phyloP scores from a whole-genome alignment of 2,113 vertebrate species.

The Tringa solitaria region DNA sequence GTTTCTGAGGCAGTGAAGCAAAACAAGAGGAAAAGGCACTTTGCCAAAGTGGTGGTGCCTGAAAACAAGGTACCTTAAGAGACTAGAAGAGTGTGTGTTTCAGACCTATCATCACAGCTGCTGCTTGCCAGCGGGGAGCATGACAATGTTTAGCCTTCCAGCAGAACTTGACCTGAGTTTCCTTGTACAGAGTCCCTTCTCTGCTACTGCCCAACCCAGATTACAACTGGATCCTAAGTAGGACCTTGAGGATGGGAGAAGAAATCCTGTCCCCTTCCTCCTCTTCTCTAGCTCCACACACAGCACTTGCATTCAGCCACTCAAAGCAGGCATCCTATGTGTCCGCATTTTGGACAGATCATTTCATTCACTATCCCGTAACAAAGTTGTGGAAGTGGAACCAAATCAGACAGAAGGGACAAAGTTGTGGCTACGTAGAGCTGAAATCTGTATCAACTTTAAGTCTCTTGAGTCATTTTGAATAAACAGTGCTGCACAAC shows the following conservation, averaged over 20 bases:
- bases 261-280: background rate
- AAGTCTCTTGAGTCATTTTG: background rate
- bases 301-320: background rate
- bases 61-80: background rate
- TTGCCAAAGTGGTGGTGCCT: background rate
- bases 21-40: background rate
- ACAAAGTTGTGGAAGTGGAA: background rate
- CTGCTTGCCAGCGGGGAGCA: background rate
- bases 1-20: background rate
- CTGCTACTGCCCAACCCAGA: background rate
- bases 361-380: background rate
- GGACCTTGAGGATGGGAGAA: background rate
- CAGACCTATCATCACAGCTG: background rate
- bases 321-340: background rate
- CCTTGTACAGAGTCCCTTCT: background rate
- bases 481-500: background rate
- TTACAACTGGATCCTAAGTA: background rate
- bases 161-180: background rate
- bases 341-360: background rate
- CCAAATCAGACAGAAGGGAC: background rate
- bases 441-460: background rate
- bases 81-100: background rate
- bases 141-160: accelerated
- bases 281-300: background rate
- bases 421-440: background rate